Conservation (phyloP, 1,140 invertebrate genomes). For the Tetragnatha versicolor region DNA sequence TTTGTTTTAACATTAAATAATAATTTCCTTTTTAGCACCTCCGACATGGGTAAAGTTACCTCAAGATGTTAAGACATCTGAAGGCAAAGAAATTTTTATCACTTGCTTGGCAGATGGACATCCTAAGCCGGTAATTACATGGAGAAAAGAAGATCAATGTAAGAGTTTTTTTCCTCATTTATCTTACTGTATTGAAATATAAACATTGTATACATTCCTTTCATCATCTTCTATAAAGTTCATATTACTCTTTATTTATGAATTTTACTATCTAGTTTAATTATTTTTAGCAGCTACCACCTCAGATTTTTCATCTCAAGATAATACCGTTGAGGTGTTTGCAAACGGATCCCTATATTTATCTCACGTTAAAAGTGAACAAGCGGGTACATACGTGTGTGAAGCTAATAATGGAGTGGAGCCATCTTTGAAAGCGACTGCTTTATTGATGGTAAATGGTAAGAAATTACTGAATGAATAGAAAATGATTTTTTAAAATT, state of each 20-base stretch:
- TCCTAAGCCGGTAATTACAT: slow-evolving; percentile 5
- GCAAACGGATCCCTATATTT: slow-evolving; percentile 5
- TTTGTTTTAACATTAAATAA: too few species aligned
- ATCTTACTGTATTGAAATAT: too few species aligned
- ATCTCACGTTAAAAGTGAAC: slow-evolving; percentile 19
- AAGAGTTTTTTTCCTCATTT: too few species aligned
- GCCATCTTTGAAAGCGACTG: neutral
- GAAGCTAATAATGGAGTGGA: slow-evolving; percentile 17
- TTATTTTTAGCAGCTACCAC: neutral
- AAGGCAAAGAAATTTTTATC: neutral
- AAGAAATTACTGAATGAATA: too few species aligned
- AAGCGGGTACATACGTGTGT: slow-evolving; percentile 25
- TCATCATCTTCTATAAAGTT: too few species aligned
- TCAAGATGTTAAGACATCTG: slow-evolving; percentile 21
- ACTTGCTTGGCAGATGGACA: slow-evolving; percentile 1
- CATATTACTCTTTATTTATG: neutral
- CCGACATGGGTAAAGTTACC: slow-evolving; percentile 2
- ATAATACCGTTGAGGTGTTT: neutral
- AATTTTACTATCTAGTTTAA: neutral
- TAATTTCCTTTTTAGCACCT: slow-evolving; percentile 14
- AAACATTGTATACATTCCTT: too few species aligned
- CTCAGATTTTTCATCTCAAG: too few species aligned
- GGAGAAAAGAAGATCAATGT: slow-evolving; percentile 11
- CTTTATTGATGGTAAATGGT: slow-evolving; percentile 2
- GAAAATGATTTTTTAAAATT: neutral